phyloP scores from a whole-genome alignment of 2,797 vertebrate genomes.

The Lophius americanus region DNA sequence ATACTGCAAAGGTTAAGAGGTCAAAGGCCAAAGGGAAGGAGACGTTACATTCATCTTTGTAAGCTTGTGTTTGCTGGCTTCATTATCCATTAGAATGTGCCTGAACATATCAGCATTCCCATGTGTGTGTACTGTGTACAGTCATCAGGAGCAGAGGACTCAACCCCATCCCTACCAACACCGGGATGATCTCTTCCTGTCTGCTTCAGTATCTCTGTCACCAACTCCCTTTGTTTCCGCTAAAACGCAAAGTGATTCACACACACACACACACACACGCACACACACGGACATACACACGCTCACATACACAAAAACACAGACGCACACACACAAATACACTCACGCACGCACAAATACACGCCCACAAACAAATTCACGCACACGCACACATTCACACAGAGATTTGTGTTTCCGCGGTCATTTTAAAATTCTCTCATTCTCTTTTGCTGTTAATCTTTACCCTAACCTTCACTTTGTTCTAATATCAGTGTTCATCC shows the following conservation, averaged over 20 bases:
- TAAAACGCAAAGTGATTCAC: constrained; percentile 30
- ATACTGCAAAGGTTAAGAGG: not conserved
- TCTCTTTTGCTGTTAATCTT: not conserved
- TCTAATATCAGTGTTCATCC: no score
- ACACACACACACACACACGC: constrained; percentile 4
- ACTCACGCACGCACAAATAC: no score
- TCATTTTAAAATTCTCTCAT: not conserved
- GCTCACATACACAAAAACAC: no score
- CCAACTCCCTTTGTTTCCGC: constrained; percentile 75
- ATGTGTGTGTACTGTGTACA: constrained; percentile 29
- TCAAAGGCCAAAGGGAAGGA: constrained; percentile 22
- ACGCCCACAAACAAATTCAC: no score
- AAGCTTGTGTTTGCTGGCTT: not conserved
- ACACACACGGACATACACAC: constrained; percentile 21
- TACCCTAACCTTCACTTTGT: no score
- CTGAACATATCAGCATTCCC: constrained; percentile 20
- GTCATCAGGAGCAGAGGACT: constrained; percentile 34
- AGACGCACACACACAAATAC: no score
- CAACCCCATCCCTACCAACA: constrained; percentile 55
- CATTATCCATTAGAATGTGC: not conserved
- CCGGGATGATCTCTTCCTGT: constrained; percentile 79
- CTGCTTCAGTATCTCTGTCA: constrained; percentile 71
- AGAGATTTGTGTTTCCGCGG: no score
- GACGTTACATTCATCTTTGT: constrained; percentile 10
- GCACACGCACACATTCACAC: no score